These are phyloP conservation scores for Drosophila sordidapex DNA, from an alignment of 2,888 invertebrate species.

Conservation along the genomic window DNA sequence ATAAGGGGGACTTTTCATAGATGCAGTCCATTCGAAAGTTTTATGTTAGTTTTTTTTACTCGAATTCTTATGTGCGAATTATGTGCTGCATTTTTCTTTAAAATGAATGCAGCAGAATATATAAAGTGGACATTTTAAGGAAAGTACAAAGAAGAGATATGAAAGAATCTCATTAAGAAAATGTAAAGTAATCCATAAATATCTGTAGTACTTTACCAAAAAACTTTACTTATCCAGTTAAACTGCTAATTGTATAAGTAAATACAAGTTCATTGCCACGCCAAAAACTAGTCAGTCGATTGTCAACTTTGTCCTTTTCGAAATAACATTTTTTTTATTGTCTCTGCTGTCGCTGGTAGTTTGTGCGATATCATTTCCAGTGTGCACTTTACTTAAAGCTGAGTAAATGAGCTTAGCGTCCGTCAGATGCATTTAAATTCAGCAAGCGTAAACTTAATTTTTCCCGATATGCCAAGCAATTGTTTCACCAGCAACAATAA, in stretches of 20 bases:
- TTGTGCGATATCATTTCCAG: slow-evolving; percentile 21
- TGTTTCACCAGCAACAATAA: slow-evolving; percentile 45
- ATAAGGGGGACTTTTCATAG: background rate
- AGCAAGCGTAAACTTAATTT: slow-evolving; percentile 75
- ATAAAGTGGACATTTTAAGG: background rate
- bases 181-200: background rate
- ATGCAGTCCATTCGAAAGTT: background rate
- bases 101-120: background rate
- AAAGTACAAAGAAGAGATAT: background rate
- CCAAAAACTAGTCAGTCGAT: background rate
- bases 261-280: background rate
- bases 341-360: slow-evolving; percentile 9
- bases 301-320: slow-evolving; percentile 10
- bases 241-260: background rate
- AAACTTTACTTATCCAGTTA: background rate
- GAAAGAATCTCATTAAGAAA: background rate
- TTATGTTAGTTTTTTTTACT: background rate
- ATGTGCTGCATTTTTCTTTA: background rate
- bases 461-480: slow-evolving; percentile 64
- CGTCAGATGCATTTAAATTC: slow-evolving; percentile 66
- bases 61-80: background rate
- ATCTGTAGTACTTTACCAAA: background rate
- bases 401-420: slow-evolving; percentile 35
- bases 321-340: slow-evolving; percentile 1
- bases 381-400: slow-evolving; percentile 32